Percentiles rank a stretch among this genome's conserved stretches.
Conservation (phyloP, 2,113 vertebrate genomes). For the Bufo bufo region DNA sequence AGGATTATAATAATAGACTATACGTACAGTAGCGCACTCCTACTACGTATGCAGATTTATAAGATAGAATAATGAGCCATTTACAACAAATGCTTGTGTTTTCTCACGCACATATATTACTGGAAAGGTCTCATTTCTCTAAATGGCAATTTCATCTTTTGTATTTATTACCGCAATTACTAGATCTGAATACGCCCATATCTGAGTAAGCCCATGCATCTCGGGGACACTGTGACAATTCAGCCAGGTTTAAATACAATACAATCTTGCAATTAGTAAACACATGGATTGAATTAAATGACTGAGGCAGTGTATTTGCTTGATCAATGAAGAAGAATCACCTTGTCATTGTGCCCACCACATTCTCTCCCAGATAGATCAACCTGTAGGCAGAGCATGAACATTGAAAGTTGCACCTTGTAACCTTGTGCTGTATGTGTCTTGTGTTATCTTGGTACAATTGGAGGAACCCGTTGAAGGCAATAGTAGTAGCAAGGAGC, state of each 20-base stretch:
- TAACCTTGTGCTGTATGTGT: neutral
- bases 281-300: neutral
- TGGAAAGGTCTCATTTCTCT: constrained; percentile 60
- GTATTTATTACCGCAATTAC: constrained; percentile 64
- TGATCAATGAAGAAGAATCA: constrained; percentile 40
- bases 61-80: constrained; percentile 23
- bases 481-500: neutral
- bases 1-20: too few relatives aligned
- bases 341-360: constrained; percentile 11
- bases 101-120: constrained; percentile 61
- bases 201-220: constrained; percentile 38
- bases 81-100: constrained; percentile 67
- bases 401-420: neutral
- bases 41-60: neutral
- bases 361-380: neutral
- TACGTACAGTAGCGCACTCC: neutral
- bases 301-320: neutral
- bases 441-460: neutral
- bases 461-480: neutral
- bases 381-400: neutral
- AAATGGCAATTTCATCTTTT: constrained; percentile 61
- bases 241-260: constrained; percentile 60
- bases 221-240: constrained; percentile 57
- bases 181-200: constrained; percentile 57
- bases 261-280: constrained; percentile 59